Conservation (phyloP, 2,113 vertebrate species). For the Trochalopteron elliotii region DNA sequence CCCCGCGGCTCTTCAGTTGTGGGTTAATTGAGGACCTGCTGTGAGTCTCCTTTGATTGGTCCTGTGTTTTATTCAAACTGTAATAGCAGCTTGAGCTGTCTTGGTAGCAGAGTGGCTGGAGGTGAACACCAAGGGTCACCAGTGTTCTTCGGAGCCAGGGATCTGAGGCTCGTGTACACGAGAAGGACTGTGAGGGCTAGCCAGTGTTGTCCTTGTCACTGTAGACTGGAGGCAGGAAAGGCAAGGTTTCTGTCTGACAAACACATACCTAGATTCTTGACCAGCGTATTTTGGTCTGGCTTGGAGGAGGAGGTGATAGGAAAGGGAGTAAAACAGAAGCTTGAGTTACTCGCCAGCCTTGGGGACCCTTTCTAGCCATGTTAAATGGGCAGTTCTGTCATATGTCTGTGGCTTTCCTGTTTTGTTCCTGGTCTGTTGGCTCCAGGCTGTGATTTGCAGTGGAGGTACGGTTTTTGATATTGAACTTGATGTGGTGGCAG, state of each 20-base stretch:
- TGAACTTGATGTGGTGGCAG: not conserved
- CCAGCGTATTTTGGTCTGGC: not conserved
- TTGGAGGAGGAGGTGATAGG: not conserved
- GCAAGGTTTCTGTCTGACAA: not conserved
- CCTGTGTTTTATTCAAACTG: accelerated
- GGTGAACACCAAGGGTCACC: accelerated
- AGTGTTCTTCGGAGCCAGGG: accelerated
- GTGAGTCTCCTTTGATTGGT: accelerated
- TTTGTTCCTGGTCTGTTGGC: not conserved
- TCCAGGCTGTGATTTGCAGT: not conserved
- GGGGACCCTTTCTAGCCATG: not conserved
- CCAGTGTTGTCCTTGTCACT: accelerated
- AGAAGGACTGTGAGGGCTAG: not conserved
- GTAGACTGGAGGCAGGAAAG: not conserved
- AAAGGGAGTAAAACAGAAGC: not conserved
- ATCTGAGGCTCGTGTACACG: accelerated
- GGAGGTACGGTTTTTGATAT: not conserved
- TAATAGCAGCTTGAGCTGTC: not conserved
- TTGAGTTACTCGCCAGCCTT: accelerated
- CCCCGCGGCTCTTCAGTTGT: not conserved
- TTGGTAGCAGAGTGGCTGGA: accelerated
- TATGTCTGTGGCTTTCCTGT: accelerated
- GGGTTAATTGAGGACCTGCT: not conserved
- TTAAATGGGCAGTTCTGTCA: not conserved
- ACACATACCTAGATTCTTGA: not conserved